phyloP scores from a whole-genome alignment of 2,113 vertebrate genomes.

The Ptyas mucosa region DNA sequence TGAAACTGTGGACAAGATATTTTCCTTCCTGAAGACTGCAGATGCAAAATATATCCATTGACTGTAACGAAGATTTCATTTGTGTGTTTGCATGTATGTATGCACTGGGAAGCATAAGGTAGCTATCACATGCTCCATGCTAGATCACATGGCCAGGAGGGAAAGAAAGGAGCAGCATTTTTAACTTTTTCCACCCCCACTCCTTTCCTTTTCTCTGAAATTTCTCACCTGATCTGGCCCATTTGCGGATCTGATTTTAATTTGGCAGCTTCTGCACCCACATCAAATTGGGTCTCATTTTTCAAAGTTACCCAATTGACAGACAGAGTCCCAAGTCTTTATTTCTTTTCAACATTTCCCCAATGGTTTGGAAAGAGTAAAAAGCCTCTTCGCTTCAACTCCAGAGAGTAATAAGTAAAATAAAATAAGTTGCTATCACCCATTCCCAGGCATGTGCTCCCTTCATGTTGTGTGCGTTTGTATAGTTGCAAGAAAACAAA shows the following conservation, averaged over 20 bases:
- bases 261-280: background rate
- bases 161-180: background rate
- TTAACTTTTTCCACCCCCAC: background rate
- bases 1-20: background rate
- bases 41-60: background rate
- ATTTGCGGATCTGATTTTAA: background rate
- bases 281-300: background rate
- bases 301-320: background rate
- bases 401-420: background rate
- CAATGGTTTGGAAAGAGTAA: background rate
- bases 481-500: background rate
- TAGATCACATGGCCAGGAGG: background rate
- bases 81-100: background rate
- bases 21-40: background rate
- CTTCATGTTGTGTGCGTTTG: background rate
- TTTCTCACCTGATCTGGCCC: background rate
- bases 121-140: background rate
- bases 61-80: background rate
- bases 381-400: background rate
- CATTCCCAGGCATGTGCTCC: background rate
- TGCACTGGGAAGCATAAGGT: background rate
- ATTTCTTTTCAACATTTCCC: background rate
- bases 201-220: background rate
- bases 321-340: background rate
- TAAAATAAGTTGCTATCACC: background rate